Percentiles rank a stretch among this genome's conserved stretches.
These are phyloP conservation scores for Anodontia alba DNA, from an alignment of 2,888 invertebrate species.

Conservation along the genomic window DNA sequence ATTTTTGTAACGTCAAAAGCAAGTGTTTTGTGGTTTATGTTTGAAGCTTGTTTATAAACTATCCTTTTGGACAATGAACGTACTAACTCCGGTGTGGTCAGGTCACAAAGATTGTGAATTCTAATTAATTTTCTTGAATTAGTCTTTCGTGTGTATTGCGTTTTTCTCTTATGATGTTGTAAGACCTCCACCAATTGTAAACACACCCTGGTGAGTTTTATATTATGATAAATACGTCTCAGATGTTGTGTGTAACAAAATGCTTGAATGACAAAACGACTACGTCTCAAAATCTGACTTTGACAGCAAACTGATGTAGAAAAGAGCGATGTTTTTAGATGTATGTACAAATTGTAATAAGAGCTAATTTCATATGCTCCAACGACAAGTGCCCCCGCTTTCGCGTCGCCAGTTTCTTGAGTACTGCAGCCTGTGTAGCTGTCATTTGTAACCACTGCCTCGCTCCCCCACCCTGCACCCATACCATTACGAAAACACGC, in stretches of 20 bases:
- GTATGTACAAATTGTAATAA: too few species aligned
- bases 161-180: slow-evolving; percentile 35
- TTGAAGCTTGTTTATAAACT: slow-evolving; percentile 10
- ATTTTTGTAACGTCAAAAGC: too few species aligned
- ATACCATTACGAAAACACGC: too few species aligned
- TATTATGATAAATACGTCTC: slow-evolving; percentile 15
- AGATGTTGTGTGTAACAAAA: slow-evolving; percentile 8
- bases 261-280: slow-evolving; percentile 7
- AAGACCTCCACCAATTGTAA: slow-evolving; percentile 52
- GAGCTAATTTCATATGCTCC: too few species aligned
- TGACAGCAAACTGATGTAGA: background rate
- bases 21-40: background rate
- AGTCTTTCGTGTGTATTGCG: slow-evolving; percentile 18
- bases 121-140: slow-evolving; percentile 48
- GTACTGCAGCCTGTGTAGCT: too few species aligned
- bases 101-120: slow-evolving; percentile 38
- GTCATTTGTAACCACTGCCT: too few species aligned
- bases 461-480: too few species aligned
- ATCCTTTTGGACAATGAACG: background rate
- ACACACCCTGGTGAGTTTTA: slow-evolving; percentile 41
- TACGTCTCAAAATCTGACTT: background rate
- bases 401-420: too few species aligned
- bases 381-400: too few species aligned
- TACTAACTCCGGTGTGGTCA: slow-evolving; percentile 11
- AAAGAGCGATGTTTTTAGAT: too few species aligned